Conservation (phyloP, 2,797 vertebrate genomes). For the Buceros bicornis region DNA sequence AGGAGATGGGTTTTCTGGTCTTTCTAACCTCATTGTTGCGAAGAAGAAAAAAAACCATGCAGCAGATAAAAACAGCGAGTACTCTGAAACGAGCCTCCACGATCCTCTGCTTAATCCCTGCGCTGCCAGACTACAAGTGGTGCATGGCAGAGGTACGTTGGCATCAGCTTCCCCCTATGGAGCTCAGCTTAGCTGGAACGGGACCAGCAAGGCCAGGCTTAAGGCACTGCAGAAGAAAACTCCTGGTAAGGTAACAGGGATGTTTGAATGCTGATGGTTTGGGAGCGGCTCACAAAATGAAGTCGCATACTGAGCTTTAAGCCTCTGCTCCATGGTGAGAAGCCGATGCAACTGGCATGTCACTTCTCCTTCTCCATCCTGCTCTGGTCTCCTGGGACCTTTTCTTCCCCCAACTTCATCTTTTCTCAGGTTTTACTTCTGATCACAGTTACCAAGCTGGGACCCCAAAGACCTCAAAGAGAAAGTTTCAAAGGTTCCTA, state of each 20-base stretch:
- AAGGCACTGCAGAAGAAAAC: neutral
- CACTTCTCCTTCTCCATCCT: neutral
- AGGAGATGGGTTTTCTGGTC: neutral
- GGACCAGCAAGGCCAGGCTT: neutral
- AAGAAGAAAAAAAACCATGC: fast-evolving
- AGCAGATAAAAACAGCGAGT: neutral
- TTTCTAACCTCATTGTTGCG: neutral
- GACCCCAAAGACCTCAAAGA: neutral
- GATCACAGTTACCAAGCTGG: neutral
- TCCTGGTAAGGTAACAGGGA: neutral
- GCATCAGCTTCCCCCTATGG: neutral
- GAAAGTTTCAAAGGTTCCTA: neutral
- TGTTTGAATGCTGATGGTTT: neutral
- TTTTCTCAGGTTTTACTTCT: neutral
- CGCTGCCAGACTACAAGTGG: neutral
- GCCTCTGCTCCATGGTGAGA: neutral
- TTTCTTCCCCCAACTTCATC: neutral
- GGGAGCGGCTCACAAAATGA: neutral
- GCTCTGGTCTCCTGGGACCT: neutral
- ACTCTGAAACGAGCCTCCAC: neutral
- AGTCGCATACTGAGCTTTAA: neutral
- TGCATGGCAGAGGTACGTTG: neutral
- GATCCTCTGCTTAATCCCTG: neutral
- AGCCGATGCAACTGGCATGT: neutral
- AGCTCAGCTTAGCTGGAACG: neutral